phyloP scores from a whole-genome alignment of 2,113 vertebrate genomes.

The Xiphophorus hellerii region DNA sequence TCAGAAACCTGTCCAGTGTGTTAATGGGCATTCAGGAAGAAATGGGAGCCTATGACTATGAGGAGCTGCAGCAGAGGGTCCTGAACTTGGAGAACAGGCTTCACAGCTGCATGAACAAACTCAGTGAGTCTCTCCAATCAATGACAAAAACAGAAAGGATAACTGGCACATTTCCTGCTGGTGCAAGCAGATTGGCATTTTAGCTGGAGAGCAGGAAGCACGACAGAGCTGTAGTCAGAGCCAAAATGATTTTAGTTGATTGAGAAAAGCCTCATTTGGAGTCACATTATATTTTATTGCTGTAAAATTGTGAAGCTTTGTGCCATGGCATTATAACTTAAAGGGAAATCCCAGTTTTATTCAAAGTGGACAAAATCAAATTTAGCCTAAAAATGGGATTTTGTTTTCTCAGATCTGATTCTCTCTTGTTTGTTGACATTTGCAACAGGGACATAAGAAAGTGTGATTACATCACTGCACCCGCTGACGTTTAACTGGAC shows the following conservation, averaged over 20 bases:
- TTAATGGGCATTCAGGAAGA: constrained; percentile 96
- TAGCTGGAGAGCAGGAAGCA: constrained; percentile 13
- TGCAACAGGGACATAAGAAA: not conserved
- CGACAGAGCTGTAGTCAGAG: not conserved
- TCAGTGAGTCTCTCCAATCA: constrained; percentile 84
- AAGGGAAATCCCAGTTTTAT: not conserved
- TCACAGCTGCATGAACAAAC: constrained; percentile 96
- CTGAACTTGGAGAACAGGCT: constrained; percentile 91
- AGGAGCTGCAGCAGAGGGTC: constrained; percentile 93
- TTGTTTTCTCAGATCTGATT: no score
- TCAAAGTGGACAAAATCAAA: not conserved
- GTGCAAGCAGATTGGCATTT: constrained; percentile 16
- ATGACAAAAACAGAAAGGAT: constrained; percentile 5
- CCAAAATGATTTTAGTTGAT: constrained; percentile 4
- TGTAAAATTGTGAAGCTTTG: constrained; percentile 9
- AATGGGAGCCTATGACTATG: constrained; percentile 96
- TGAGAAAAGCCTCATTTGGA: not conserved
- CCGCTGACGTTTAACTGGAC: constrained; percentile 12
- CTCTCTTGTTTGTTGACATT: not conserved
- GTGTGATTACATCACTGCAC: constrained; percentile 6
- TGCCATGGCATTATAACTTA: not conserved
- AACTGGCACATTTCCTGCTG: constrained; percentile 17
- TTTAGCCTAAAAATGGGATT: not conserved
- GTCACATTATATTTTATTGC: not conserved
- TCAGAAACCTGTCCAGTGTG: constrained; percentile 91